phyloP scores from a whole-genome alignment of 2,113 vertebrate species.

The Tauraco erythrolophus region DNA sequence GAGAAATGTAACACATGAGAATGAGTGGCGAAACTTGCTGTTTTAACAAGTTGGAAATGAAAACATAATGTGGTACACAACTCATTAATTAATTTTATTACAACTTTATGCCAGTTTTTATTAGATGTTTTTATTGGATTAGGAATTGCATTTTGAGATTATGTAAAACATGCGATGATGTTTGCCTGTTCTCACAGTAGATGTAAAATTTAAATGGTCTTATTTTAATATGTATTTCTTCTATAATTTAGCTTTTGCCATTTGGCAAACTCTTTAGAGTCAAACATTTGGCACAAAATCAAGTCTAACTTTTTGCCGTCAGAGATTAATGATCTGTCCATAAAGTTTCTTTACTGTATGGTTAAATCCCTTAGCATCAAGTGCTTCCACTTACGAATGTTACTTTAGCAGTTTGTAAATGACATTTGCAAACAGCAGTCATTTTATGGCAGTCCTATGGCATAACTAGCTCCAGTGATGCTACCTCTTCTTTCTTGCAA shows the following conservation, averaged over 20 bases:
- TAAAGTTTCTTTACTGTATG: conserved; percentile 48
- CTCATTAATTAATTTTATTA: conserved; percentile 52
- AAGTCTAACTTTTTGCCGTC: conserved; percentile 30
- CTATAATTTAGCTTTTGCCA: conserved; percentile 14
- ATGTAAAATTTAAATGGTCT: conserved; percentile 42
- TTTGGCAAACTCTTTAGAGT: conserved; percentile 37
- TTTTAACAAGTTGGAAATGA: conserved; percentile 52
- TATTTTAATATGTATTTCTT: conserved; percentile 45
- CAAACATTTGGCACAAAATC: conserved; percentile 50
- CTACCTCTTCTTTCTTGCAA: neutral
- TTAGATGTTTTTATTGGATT: conserved; percentile 44
- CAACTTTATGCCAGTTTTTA: conserved; percentile 36
- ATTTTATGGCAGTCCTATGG: neutral
- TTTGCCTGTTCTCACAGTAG: conserved; percentile 50
- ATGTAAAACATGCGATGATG: conserved; percentile 1
- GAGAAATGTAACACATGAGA: neutral
- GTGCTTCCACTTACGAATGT: conserved; percentile 37
- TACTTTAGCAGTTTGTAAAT: conserved; percentile 50
- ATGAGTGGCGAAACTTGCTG: neutral
- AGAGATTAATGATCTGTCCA: conserved; percentile 48
- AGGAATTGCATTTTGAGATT: conserved; percentile 37
- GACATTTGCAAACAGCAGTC: conserved; percentile 13
- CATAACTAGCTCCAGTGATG: neutral
- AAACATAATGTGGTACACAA: conserved; percentile 33
- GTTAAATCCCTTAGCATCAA: conserved; percentile 40